These are phyloP conservation scores for Anabas testudineus DNA, from an alignment of 2,797 vertebrate genomes.

Conservation along the genomic window DNA sequence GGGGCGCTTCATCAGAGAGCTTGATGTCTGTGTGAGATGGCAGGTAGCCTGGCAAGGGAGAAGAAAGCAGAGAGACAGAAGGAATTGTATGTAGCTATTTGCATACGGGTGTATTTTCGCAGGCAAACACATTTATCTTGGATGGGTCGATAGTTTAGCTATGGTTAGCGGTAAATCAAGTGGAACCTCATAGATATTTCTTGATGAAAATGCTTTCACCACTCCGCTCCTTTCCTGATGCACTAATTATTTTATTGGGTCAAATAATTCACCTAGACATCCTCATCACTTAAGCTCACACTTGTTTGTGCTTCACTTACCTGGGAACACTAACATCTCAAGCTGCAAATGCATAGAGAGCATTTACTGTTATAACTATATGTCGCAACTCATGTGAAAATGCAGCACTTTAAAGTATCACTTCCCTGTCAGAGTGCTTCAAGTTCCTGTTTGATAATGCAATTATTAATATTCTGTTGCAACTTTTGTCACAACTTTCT, in stretches of 20 bases:
- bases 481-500: constrained; percentile 25
- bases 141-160: constrained; percentile 75
- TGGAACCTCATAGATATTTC: constrained; percentile 69
- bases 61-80: constrained; percentile 60
- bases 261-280: constrained; percentile 77
- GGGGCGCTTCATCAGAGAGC: constrained; percentile 83
- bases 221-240: constrained; percentile 59
- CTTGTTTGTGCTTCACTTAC: constrained; percentile 69
- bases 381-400: constrained; percentile 34
- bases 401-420: constrained; percentile 29
- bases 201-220: constrained; percentile 83
- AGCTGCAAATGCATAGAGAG: constrained; percentile 50
- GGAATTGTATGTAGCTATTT: constrained; percentile 77
- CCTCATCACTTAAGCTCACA: constrained; percentile 65
- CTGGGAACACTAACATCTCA: constrained; percentile 60
- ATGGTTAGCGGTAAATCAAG: constrained; percentile 74
- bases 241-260: constrained; percentile 82
- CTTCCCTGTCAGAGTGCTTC: constrained; percentile 20
- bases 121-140: constrained; percentile 78
- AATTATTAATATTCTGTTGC: constrained; percentile 6
- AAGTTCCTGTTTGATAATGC: neutral
- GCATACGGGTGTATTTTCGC: constrained; percentile 73
- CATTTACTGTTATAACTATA: constrained; percentile 33
- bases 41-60: constrained; percentile 82
- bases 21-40: constrained; percentile 84